phyloP scores from a whole-genome alignment of 2,888 invertebrate species.

The Panopea generosa region DNA sequence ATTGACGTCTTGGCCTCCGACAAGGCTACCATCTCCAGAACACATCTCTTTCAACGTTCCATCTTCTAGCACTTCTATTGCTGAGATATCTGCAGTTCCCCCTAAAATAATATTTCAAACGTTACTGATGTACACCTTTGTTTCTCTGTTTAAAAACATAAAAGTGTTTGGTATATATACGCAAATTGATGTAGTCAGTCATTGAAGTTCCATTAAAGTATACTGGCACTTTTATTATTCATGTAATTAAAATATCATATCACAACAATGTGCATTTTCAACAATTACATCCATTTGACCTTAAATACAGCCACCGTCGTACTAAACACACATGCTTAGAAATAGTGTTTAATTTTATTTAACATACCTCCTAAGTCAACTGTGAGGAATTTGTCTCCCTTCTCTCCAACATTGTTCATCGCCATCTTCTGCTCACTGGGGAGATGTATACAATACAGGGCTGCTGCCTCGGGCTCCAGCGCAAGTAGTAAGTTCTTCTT shows the following conservation, averaged over 20 bases:
- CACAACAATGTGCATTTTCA: no score
- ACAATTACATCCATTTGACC: no score
- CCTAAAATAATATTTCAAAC: no score
- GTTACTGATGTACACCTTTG: no score
- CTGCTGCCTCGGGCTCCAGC: conserved; percentile 37
- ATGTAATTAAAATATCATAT: no score
- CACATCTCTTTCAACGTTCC: conserved; percentile 35
- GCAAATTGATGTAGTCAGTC: no score
- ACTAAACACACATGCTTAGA: no score
- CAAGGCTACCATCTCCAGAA: conserved; percentile 13
- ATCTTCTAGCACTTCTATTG: conserved; percentile 37
- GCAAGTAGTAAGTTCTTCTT: conserved; percentile 28
- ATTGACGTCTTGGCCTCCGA: conserved; percentile 37
- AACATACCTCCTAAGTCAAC: conserved; percentile 37
- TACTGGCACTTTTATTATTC: no score
- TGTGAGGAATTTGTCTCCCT: conserved; percentile 31
- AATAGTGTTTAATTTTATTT: neutral
- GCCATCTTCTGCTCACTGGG: conserved; percentile 8
- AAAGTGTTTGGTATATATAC: no score
- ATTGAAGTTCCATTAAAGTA: no score
- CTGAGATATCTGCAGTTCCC: conserved; percentile 48
- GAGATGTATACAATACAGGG: conserved; percentile 37
- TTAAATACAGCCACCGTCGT: no score
- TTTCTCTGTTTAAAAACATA: no score
- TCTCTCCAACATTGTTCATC: conserved; percentile 17